Base-by-base conservation (phyloP, 64 coral and sea anemone species). In the Montipora capricornis region DNA sequence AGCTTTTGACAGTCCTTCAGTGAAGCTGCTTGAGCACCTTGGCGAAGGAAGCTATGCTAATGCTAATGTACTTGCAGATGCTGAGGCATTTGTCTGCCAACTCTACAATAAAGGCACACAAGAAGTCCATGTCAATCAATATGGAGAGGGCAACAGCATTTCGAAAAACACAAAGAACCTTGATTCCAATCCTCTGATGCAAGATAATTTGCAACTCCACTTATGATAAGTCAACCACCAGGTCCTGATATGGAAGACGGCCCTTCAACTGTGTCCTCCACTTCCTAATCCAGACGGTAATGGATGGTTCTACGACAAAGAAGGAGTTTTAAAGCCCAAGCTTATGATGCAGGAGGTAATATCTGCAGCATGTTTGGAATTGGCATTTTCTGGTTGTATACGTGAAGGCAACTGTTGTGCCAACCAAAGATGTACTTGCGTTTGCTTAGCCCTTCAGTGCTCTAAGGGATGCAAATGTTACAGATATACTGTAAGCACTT, bases 391-490 rank as follows among this genome's bases (percentile, higher is more conserved):
- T 82, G 85, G 92, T 46, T 94, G 92, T 8, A n/a, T 49, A 1
- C 62, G 86, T 49, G 78, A 74, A 37, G 67, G 84, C 2, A 78
- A 4, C 17, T 91, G 89, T 60, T 81, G 92, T 88, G 84, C 22
- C 16, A 93, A 15, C n/a, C 19, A 77, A 15, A 66, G 86, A 8
- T 93, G 82, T 60, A 93, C 83, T 29, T 92, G 91, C 62, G 91
- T 92, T 92, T 73, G 82, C 37, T 44, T 93, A 26, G 87, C 91
- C 87, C 91, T 93, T 16, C n/a, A 47, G 6, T 93, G 83, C 5
- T 88, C 91, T 13, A 74, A 59, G 22, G 46, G 74, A 67, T 87
- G 91, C 77, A 93, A 93, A 78, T 93, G 91, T 93, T 93, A 81
- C 57, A 83, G 81, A 87, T 87, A 87, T 73, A 78, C 16, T n/a